Conservation (phyloP, 2,113 vertebrate genomes). For the Junco hyemalis region DNA sequence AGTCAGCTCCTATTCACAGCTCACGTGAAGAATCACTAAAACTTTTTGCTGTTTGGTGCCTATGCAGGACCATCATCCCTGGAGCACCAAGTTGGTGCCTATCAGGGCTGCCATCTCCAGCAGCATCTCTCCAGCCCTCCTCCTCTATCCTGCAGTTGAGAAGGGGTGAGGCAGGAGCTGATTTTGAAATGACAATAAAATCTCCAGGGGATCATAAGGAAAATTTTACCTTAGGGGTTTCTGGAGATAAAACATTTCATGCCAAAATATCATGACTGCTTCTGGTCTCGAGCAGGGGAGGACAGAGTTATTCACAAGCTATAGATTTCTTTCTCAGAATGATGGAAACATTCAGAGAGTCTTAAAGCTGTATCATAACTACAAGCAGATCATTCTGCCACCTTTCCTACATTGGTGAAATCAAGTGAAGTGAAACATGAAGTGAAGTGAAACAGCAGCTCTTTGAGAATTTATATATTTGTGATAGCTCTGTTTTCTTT, state of each 20-base stretch:
- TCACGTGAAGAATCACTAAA: neutral
- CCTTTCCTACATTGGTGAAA: neutral
- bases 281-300: neutral
- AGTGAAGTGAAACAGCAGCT: neutral
- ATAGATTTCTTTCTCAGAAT: neutral
- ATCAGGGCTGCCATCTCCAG: neutral
- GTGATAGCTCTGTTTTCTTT: neutral
- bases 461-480: neutral
- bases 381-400: neutral
- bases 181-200: neutral
- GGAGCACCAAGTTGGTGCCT: neutral
- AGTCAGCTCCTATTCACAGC: neutral
- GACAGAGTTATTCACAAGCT: neutral
- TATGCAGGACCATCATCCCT: neutral
- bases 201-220: neutral
- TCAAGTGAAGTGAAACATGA: too few relatives aligned
- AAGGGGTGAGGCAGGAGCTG: neutral
- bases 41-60: neutral
- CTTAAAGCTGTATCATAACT: neutral
- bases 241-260: neutral
- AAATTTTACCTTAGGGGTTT: neutral
- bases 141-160: neutral
- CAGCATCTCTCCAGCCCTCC: neutral
- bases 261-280: neutral
- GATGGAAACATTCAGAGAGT: neutral